Percentiles rank a stretch among this genome's conserved stretches.
Conservation (phyloP, 1,140 invertebrate species). For the Drosophila busckii region DNA sequence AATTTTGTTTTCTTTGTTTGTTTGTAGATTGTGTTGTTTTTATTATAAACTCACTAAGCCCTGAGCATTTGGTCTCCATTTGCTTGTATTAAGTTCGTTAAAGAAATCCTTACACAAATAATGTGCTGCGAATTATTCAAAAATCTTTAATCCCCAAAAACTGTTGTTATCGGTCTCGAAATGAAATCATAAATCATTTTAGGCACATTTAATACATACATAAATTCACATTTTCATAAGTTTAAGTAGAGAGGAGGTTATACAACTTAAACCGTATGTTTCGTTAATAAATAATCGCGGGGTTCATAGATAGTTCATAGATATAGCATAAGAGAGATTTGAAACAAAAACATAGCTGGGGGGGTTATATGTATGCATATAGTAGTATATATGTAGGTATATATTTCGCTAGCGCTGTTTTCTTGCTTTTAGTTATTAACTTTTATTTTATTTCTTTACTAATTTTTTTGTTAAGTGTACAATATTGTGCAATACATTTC, state of each 20-base stretch:
- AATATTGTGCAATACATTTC: slow-evolving; percentile 77
- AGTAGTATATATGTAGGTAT: slow-evolving; percentile 7
- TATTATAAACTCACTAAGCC: slow-evolving; percentile 72
- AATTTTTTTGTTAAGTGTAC: slow-evolving; percentile 68
- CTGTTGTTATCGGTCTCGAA: slow-evolving; percentile 20
- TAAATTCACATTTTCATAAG: slow-evolving; percentile 47
- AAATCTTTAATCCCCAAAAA: slow-evolving; percentile 59
- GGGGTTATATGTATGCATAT: slow-evolving; percentile 15
- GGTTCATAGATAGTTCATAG: not conserved
- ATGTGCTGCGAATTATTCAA: slow-evolving; percentile 34
- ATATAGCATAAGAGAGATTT: not conserved
- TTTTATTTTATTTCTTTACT: slow-evolving; percentile 24
- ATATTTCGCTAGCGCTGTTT: slow-evolving; percentile 24
- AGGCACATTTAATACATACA: slow-evolving; percentile 67
- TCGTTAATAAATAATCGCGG: slow-evolving; percentile 6
- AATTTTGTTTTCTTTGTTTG: slow-evolving; percentile 23
- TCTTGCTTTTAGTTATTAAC: slow-evolving; percentile 31
- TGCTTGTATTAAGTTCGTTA: slow-evolving; percentile 72
- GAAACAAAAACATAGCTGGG: slow-evolving; percentile 9
- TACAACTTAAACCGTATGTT: slow-evolving; percentile 31
- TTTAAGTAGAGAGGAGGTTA: slow-evolving; percentile 35
- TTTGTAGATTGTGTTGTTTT: slow-evolving; percentile 56
- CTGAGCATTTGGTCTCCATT: slow-evolving; percentile 78
- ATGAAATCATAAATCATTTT: slow-evolving; percentile 37
- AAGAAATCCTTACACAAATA: slow-evolving; percentile 42